phyloP scores from a whole-genome alignment of 2,113 vertebrate species.

The Sylvietta virens region DNA sequence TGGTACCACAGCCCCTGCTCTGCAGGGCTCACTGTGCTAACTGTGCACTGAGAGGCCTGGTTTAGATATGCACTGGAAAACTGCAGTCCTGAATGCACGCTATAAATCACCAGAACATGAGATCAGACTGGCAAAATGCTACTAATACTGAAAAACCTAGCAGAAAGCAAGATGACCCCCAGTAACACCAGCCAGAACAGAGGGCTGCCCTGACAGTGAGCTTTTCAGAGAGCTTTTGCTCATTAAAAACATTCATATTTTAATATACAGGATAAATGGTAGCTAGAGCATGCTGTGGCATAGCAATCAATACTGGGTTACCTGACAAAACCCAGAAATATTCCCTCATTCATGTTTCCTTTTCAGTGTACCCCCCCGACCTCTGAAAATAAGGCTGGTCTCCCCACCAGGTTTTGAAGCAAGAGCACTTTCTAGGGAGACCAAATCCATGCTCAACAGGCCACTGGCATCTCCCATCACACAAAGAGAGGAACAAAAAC shows the following conservation, averaged over 20 bases:
- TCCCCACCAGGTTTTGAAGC: neutral
- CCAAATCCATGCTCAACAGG: neutral
- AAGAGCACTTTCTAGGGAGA: fast-evolving
- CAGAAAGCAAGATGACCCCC: neutral
- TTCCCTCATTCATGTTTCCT: neutral
- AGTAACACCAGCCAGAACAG: neutral
- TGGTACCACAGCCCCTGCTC: neutral
- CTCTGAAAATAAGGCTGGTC: neutral
- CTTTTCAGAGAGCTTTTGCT: neutral
- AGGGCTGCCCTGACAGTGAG: neutral
- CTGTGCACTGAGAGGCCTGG: neutral
- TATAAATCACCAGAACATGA: neutral
- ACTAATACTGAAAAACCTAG: neutral
- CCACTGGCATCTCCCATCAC: neutral
- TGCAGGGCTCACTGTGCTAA: neutral
- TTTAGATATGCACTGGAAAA: neutral
- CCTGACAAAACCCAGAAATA: neutral
- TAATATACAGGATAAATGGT: neutral
- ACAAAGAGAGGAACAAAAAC: neutral
- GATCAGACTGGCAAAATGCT: neutral
- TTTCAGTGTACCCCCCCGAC: neutral
- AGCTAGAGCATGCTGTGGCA: neutral
- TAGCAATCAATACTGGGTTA: neutral
- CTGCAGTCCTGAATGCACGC: neutral
- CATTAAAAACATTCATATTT: neutral